Evolutionary conservation across 2,797 vertebrate species (phyloP).

Genomic region (Pangasius larnaudii): DNA sequence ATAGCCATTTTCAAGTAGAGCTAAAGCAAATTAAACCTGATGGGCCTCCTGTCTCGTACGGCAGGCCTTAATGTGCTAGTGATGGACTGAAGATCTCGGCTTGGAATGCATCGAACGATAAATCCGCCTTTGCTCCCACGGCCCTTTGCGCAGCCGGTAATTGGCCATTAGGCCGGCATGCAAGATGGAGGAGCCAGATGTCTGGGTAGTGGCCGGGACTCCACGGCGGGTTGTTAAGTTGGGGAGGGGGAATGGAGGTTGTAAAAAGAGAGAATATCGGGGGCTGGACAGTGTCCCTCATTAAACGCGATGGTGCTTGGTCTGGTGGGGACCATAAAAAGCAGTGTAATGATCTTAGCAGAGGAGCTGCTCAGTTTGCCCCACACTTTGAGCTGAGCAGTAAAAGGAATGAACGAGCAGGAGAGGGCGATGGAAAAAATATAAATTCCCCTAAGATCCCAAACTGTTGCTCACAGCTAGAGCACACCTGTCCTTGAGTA

Average conservation of each 20-base stretch:
- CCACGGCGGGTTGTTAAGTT: conserved; percentile 62
- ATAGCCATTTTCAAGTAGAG: conserved; percentile 74
- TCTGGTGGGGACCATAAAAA: conserved; percentile 66
- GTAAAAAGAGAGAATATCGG: conserved; percentile 45
- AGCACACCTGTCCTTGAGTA: conserved; percentile 69
- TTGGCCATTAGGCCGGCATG: conserved; percentile 73
- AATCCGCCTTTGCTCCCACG: conserved; percentile 69
- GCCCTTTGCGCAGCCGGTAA: conserved; percentile 70
- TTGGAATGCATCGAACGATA: conserved; percentile 68
- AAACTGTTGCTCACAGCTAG: conserved; percentile 67
- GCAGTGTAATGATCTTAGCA: conserved; percentile 77
- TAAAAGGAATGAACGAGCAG: conserved; percentile 45
- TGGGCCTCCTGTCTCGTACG: conserved; percentile 77
- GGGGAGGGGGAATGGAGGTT: conserved; percentile 58
- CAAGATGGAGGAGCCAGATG: conserved; percentile 78
- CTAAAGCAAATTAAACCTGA: conserved; percentile 80
- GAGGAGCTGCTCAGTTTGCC: conserved; percentile 72
- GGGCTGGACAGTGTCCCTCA: conserved; percentile 73
- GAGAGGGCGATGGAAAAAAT: conserved; percentile 58
- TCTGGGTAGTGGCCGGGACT: conserved; percentile 71
- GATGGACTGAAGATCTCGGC: conserved; percentile 74
- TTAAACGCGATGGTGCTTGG: conserved; percentile 70
- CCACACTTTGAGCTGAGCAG: conserved; percentile 65
- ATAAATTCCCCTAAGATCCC: conserved; percentile 64
- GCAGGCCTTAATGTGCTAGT: conserved; percentile 74